phyloP scores from a whole-genome alignment of 2,888 invertebrate genomes.

The Exephanes ischioxanthus region DNA sequence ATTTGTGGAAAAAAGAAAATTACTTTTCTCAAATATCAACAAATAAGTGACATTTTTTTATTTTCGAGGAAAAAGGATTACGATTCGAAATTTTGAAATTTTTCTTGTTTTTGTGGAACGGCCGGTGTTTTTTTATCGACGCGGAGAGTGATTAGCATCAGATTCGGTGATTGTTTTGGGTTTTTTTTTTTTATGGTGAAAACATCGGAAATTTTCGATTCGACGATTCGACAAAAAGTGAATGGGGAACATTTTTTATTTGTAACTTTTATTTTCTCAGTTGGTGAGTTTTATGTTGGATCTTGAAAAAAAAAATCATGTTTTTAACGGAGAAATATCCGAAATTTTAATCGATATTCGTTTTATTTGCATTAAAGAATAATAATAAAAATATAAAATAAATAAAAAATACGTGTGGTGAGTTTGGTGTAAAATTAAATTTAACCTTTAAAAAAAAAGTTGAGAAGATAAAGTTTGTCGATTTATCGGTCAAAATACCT shows the following conservation, averaged over 20 bases:
- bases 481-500: conserved; percentile 23
- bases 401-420: background rate
- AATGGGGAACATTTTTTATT: no score
- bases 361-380: background rate
- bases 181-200: background rate
- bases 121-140: background rate
- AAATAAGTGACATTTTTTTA: no score
- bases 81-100: background rate
- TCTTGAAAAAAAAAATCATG: no score
- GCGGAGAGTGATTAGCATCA: no score
- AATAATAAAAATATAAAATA: background rate
- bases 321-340: background rate
- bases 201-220: no score
- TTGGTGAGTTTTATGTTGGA: no score
- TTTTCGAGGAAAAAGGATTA: background rate
- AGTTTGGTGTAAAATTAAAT: background rate
- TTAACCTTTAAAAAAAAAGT: background rate
- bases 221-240: no score
- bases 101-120: background rate
- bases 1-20: no score
- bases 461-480: background rate
- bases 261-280: no score
- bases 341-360: background rate
- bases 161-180: background rate
- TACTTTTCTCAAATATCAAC: no score